Evolutionary conservation across 2,113 vertebrate species (phyloP).

Genomic region (Opisthocomus hoazin): DNA sequence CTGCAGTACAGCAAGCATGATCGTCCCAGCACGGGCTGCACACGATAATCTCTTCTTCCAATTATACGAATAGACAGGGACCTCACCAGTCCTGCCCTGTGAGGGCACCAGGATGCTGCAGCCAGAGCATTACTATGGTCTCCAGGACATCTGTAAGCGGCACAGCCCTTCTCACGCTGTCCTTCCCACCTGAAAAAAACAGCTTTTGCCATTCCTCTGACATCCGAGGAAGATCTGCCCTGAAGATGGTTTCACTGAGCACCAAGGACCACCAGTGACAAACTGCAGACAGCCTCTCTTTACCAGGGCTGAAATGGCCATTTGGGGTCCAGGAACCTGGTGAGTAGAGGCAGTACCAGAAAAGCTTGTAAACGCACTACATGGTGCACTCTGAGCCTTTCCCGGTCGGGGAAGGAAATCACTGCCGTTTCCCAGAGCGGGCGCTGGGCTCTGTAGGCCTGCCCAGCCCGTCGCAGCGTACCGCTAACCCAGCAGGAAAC

Average conservation of each 20-base stretch:
- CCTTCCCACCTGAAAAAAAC: background rate
- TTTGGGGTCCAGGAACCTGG: background rate
- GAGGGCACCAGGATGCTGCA: background rate
- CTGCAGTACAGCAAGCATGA: background rate
- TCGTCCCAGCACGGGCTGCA: background rate
- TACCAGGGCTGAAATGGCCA: background rate
- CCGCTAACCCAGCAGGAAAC: background rate
- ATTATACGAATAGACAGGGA: background rate
- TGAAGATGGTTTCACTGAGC: background rate
- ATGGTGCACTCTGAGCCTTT: background rate
- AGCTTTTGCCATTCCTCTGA: background rate
- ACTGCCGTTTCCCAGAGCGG: background rate
- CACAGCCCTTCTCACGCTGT: background rate
- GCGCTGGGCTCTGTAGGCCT: background rate
- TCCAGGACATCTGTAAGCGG: background rate
- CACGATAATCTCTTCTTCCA: background rate
- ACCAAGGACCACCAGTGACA: background rate
- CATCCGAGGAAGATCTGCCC: rapidly evolving
- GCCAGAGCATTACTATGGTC: background rate
- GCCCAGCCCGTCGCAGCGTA: rapidly evolving
- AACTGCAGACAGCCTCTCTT: background rate
- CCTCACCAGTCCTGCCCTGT: background rate
- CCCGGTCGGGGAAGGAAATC: background rate
- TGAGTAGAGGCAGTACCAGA: background rate
- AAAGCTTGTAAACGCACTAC: background rate